These are phyloP conservation scores for Sinodicranocentrus sp. DNA, from an alignment of 2,888 invertebrate species.

Conservation along the genomic window DNA sequence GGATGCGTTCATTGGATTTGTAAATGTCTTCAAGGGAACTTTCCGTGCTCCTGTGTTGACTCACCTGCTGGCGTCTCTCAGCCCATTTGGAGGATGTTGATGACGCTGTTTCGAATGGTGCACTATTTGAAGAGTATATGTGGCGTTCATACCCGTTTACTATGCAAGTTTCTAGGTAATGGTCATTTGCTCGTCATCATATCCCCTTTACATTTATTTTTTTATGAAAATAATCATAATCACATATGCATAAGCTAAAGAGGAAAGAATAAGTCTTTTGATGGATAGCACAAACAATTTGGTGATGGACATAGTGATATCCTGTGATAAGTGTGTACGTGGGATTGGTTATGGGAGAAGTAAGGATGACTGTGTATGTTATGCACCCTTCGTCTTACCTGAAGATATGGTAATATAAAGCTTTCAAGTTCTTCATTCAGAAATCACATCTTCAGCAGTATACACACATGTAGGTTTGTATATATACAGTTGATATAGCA, in stretches of 20 bases:
- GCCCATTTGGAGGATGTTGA: neutral
- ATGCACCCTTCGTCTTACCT: conserved; percentile 27
- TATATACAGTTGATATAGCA: neutral
- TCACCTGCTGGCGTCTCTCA: neutral
- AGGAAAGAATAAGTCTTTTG: no score
- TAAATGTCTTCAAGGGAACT: no score
- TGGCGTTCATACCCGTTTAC: no score
- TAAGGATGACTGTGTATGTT: neutral
- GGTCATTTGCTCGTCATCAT: no score
- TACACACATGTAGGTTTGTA: neutral
- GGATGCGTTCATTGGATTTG: no score
- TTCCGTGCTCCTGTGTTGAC: neutral
- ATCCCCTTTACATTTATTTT: no score
- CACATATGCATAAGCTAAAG: no score
- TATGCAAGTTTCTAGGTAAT: no score
- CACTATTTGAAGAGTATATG: no score
- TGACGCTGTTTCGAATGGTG: neutral
- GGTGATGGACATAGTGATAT: neutral
- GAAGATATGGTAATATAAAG: conserved; percentile 30
- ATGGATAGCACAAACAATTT: no score
- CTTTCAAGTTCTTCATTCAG: conserved; percentile 47
- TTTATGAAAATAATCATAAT: no score
- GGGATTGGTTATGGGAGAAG: neutral
- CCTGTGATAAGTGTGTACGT: neutral
- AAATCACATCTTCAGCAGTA: conserved; percentile 46